Conservation (phyloP, 2,888 invertebrate genomes). For the Netelia inedita region DNA sequence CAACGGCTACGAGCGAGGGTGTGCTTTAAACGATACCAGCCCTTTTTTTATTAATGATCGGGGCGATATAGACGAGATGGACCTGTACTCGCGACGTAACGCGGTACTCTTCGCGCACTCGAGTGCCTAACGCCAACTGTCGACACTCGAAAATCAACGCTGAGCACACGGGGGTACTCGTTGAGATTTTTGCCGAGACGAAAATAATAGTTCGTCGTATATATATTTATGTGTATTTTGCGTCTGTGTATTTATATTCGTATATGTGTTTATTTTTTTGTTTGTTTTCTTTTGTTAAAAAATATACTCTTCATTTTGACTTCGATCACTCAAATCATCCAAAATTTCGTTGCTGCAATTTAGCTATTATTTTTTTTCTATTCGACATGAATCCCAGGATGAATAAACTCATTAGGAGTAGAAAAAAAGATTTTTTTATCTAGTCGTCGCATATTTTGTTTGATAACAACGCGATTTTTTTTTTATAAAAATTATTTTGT, state of each 20-base stretch:
- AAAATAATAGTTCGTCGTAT: background rate
- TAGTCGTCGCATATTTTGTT: too few relatives aligned
- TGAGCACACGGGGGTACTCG: constrained; percentile 53
- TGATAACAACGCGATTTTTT: too few relatives aligned
- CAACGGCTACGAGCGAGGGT: constrained; percentile 49
- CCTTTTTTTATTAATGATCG: constrained; percentile 70
- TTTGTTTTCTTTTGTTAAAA: background rate
- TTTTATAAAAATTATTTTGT: too few relatives aligned
- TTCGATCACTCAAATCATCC: too few relatives aligned
- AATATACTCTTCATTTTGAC: too few relatives aligned
- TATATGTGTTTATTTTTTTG: background rate
- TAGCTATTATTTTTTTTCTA: too few relatives aligned
- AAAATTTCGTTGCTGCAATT: too few relatives aligned
- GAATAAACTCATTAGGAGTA: too few relatives aligned
- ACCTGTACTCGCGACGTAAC: constrained; percentile 49
- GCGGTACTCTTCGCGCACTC: constrained; percentile 71
- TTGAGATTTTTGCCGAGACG: constrained; percentile 27
- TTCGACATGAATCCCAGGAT: too few relatives aligned
- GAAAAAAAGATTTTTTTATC: too few relatives aligned
- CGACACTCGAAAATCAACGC: constrained; percentile 80
- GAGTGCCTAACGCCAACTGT: constrained; percentile 84
- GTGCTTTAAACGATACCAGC: constrained; percentile 69
- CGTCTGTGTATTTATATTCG: constrained; percentile 2
- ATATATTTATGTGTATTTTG: constrained; percentile 1
- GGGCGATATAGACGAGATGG: constrained; percentile 50